Conservation (phyloP, 2,888 invertebrate species). For the Melieria crassipennis region DNA sequence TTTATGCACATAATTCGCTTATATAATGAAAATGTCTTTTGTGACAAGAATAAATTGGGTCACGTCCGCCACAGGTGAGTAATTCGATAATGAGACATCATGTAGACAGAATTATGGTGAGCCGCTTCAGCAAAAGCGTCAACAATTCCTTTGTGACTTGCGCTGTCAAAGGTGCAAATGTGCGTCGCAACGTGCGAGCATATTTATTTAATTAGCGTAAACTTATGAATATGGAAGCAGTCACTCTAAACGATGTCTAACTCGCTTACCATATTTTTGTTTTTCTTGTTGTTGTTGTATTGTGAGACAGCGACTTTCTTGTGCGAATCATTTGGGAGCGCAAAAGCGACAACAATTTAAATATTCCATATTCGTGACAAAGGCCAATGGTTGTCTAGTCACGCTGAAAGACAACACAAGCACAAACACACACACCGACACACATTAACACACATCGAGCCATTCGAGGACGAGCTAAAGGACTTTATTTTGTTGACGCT, state of each 20-base stretch:
- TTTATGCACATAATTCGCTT: no score
- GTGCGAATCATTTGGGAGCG: background rate
- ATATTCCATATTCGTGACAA: slow-evolving; percentile 21
- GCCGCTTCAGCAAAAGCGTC: no score
- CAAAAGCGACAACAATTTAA: background rate
- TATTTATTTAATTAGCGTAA: slow-evolving; percentile 12
- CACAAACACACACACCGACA: background rate
- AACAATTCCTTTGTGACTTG: no score
- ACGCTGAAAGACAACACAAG: background rate
- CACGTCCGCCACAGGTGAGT: no score
- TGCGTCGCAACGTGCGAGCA: background rate
- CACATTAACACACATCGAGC: slow-evolving; percentile 3
- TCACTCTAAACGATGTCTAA: background rate
- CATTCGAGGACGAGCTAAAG: slow-evolving; percentile 9
- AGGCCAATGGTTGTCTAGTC: background rate
- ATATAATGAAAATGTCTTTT: no score
- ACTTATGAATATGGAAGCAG: slow-evolving; percentile 1
- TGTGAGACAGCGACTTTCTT: slow-evolving; percentile 1
- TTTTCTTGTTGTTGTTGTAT: no score
- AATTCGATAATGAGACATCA: no score
- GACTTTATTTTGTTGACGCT: slow-evolving; percentile 27
- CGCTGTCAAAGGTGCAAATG: background rate
- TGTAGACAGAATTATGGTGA: no score
- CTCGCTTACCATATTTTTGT: no score
- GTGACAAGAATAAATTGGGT: no score